These are phyloP conservation scores for Nesogale talazaci DNA, from an alignment of 2,113 vertebrate species.

Conservation along the genomic window DNA sequence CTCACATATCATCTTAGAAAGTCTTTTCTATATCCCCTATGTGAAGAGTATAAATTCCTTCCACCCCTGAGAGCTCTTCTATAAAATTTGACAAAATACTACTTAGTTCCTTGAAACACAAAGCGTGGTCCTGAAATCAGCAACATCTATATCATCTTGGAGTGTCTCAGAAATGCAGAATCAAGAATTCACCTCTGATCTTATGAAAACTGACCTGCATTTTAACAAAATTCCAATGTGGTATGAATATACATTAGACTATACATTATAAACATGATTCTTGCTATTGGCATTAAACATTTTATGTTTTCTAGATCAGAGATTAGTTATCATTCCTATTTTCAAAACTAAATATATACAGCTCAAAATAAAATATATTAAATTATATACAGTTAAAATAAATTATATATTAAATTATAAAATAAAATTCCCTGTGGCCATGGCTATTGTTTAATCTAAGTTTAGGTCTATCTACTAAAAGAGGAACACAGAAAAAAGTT, in stretches of 20 bases:
- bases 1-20: neutral
- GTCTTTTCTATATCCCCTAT: neutral
- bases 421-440: neutral
- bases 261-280: neutral
- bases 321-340: neutral
- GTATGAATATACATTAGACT: neutral
- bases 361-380: conserved; percentile 40
- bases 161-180: neutral
- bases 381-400: neutral
- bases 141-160: neutral
- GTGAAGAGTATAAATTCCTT: neutral
- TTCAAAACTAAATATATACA: neutral
- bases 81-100: neutral
- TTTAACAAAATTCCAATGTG: neutral
- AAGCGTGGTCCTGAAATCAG: neutral
- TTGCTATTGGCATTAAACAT: neutral
- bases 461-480: neutral
- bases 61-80: neutral
- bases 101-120: neutral
- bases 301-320: neutral
- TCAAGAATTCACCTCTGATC: neutral
- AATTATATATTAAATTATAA: neutral
- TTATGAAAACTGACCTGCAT: neutral
- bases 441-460: neutral
- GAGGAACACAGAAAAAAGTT: too few relatives aligned